A percentile compares a stretch with the other conserved stretches of the same genome.
Evolutionary conservation across 2,888 invertebrate species (phyloP).

Genomic region (Melanostoma mellinum): DNA sequence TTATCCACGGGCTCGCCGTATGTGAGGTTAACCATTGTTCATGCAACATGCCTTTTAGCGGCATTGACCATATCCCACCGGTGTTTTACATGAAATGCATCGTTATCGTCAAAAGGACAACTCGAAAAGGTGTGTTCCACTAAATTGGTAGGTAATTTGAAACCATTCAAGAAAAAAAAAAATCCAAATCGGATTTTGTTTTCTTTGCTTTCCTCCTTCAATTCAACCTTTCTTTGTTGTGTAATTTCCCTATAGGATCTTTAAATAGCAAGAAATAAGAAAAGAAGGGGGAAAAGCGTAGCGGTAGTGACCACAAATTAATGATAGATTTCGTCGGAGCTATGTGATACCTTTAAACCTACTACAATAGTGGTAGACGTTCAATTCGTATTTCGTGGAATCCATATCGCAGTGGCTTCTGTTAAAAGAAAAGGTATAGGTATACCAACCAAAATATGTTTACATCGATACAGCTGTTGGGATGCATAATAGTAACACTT

Average conservation of each 20-base stretch:
- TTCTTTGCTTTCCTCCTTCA: slow-evolving; percentile 24
- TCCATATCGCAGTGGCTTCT: slow-evolving; percentile 45
- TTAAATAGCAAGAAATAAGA: slow-evolving; percentile 50
- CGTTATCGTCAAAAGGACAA: slow-evolving; percentile 58
- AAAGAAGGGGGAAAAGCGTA: slow-evolving; percentile 60
- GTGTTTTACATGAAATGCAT: slow-evolving; percentile 32
- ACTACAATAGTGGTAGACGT: slow-evolving; percentile 16
- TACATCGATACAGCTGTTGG: slow-evolving; percentile 66
- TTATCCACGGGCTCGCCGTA: slow-evolving; percentile 15
- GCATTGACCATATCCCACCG: slow-evolving; percentile 8
- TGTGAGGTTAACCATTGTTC: slow-evolving; percentile 31
- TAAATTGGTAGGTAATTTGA: slow-evolving; percentile 70
- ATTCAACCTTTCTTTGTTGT: slow-evolving; percentile 36
- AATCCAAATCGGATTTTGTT: slow-evolving; percentile 46
- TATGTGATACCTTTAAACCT: slow-evolving; percentile 46
- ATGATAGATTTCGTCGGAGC: slow-evolving; percentile 55
- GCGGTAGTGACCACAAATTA: slow-evolving; percentile 72
- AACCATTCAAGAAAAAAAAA: slow-evolving; percentile 64
- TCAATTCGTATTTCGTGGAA: slow-evolving; percentile 52
- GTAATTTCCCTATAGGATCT: slow-evolving; percentile 33
- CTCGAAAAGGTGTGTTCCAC: slow-evolving; percentile 64
- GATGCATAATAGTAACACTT: slow-evolving; percentile 17
- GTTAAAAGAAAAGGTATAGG: slow-evolving; percentile 6
- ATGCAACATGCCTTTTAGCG: slow-evolving; percentile 14
- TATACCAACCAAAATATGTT: slow-evolving; percentile 67